phyloP scores from a whole-genome alignment of 2,113 vertebrate species.

The Elephas maximus region DNA sequence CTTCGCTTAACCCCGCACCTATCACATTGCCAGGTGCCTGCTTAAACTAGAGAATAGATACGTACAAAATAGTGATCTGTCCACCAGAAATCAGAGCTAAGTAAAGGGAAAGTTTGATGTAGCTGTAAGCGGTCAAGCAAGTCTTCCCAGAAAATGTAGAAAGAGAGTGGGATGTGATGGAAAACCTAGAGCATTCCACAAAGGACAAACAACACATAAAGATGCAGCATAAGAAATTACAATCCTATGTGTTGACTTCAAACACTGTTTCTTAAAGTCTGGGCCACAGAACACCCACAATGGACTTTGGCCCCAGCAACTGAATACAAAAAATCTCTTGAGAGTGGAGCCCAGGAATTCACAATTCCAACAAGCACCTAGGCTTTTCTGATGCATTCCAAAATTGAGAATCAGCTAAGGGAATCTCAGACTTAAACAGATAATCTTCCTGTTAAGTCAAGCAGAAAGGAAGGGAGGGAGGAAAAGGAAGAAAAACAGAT shows the following conservation, averaged over 20 bases:
- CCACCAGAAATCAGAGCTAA: background rate
- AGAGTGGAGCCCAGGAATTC: background rate
- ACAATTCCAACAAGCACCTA: slow-evolving; percentile 49
- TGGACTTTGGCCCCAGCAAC: slow-evolving; percentile 18
- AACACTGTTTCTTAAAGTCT: slow-evolving; percentile 49
- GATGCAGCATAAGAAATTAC: background rate
- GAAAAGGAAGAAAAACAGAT: background rate
- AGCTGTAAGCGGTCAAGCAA: background rate
- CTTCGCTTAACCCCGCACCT: background rate
- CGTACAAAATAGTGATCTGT: background rate
- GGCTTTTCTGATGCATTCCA: background rate
- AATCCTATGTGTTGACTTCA: background rate
- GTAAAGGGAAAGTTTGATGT: background rate
- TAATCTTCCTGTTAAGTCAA: background rate
- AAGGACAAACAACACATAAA: background rate
- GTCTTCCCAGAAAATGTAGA: slow-evolving; percentile 44
- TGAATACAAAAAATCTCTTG: background rate
- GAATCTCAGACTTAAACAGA: background rate
- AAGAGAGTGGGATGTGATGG: background rate
- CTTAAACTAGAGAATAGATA: background rate
- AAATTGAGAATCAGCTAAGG: background rate
- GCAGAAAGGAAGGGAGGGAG: background rate
- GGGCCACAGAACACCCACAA: slow-evolving; percentile 64
- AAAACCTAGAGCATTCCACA: slow-evolving; percentile 7
- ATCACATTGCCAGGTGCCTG: background rate